phyloP scores from a whole-genome alignment of 2,888 invertebrate species.

The Zeuzera pyrina region DNA sequence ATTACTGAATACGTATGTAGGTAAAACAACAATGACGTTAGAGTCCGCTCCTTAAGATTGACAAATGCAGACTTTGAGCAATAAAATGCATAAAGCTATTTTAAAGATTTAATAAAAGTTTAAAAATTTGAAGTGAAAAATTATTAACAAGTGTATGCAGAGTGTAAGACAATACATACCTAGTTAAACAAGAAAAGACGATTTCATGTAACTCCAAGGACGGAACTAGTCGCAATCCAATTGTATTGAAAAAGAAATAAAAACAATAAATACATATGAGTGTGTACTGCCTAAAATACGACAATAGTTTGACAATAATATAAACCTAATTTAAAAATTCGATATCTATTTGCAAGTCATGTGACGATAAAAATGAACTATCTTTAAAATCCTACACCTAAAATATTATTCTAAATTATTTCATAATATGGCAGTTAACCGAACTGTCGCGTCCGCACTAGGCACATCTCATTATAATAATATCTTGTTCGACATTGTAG shows the following conservation, averaged over 20 bases:
- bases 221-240: conserved; percentile 30
- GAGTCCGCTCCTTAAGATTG: conserved; percentile 38
- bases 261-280: conserved; percentile 38
- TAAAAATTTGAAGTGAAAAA: conserved; percentile 35
- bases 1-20: conserved; percentile 51
- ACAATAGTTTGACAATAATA: no score
- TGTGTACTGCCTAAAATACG: conserved; percentile 36
- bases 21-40: conserved; percentile 49
- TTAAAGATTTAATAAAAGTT: conserved; percentile 2
- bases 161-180: conserved; percentile 9
- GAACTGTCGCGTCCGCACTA: conserved; percentile 66
- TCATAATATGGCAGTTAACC: conserved; percentile 72
- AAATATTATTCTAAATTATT: conserved; percentile 63
- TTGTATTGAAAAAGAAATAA: conserved; percentile 35
- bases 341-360: conserved; percentile 59
- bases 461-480: conserved; percentile 41
- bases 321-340: conserved; percentile 52
- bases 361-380: conserved; percentile 53
- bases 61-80: conserved; percentile 60
- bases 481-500: conserved; percentile 40
- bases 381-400: conserved; percentile 56
- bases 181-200: no score
- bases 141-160: conserved; percentile 57
- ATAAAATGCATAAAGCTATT: conserved; percentile 35
- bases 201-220: conserved; percentile 35